Percentiles rank a stretch among this genome's conserved stretches.
Conservation (phyloP, 2,888 invertebrate genomes). For the Patella pellucida region DNA sequence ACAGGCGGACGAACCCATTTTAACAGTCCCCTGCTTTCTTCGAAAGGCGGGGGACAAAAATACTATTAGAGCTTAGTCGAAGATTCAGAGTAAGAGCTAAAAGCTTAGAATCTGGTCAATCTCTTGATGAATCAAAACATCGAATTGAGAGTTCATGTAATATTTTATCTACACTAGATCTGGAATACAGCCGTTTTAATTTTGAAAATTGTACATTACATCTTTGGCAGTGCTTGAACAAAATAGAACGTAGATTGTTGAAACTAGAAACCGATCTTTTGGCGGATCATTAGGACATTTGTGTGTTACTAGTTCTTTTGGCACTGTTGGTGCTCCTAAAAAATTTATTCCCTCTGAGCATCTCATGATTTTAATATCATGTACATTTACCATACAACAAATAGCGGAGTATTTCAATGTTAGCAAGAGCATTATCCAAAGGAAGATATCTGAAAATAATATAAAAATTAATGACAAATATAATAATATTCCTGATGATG, state of each 20-base stretch:
- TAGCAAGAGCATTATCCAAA: neutral
- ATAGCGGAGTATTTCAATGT: neutral
- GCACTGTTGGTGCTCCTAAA: conserved; percentile 1
- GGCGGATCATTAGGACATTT: neutral
- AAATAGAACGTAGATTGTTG: neutral
- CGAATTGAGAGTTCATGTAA: no score
- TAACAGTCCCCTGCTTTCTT: no score
- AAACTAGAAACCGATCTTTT: neutral
- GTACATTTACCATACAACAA: neutral
- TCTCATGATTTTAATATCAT: neutral
- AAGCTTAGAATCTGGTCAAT: neutral
- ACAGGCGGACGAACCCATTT: no score
- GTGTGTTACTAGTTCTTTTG: neutral
- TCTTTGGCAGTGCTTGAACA: neutral
- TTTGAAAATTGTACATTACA: neutral
- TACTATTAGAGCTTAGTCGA: no score
- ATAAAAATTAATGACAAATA: neutral
- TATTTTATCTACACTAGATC: no score
- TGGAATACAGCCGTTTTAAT: neutral
- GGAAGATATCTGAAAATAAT: neutral
- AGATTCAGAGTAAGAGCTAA: neutral
- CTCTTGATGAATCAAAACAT: neutral
- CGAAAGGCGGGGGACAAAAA: no score
- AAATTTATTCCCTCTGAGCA: neutral
- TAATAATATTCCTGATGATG: neutral